These are phyloP conservation scores for Phoeniculus purpureus DNA, from an alignment of 2,797 vertebrate species.

Conservation along the genomic window DNA sequence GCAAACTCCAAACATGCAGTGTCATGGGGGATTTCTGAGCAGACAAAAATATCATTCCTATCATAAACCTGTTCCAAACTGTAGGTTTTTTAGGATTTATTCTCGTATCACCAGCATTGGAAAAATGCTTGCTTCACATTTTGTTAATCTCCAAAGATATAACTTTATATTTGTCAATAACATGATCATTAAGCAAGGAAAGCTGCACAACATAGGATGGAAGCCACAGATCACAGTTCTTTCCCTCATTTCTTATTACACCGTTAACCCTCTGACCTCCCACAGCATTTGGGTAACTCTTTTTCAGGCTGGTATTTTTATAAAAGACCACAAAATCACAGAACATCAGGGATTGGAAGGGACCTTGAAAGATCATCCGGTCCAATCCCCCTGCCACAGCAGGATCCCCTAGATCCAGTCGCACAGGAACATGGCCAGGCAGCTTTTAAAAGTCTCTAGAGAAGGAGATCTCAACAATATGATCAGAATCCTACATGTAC, in stretches of 20 bases:
- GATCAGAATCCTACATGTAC: not conserved
- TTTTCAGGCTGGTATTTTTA: not conserved
- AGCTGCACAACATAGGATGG: not conserved
- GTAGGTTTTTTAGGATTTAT: not conserved
- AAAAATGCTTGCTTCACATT: not conserved
- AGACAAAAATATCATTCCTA: not conserved
- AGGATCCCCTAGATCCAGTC: too few species aligned
- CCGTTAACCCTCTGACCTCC: not conserved
- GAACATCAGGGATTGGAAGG: too few species aligned
- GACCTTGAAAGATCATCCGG: too few species aligned
- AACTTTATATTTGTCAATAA: not conserved
- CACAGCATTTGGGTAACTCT: not conserved
- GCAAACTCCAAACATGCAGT: not conserved
- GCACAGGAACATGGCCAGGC: too few species aligned
- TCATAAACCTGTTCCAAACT: not conserved
- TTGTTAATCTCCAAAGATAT: not conserved
- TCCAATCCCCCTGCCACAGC: too few species aligned
- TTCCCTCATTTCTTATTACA: not conserved
- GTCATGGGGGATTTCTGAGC: not conserved
- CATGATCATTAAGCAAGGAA: not conserved
- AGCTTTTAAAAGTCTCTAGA: too few species aligned
- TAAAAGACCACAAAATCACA: too few species aligned
- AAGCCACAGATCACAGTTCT: not conserved
- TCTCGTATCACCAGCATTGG: not conserved
- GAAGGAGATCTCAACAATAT: not conserved